A percentile compares a stretch with the other conserved stretches of the same genome.
These are phyloP conservation scores for Lapara coniferarum DNA, from an alignment of 2,888 invertebrate species.

Conservation along the genomic window DNA sequence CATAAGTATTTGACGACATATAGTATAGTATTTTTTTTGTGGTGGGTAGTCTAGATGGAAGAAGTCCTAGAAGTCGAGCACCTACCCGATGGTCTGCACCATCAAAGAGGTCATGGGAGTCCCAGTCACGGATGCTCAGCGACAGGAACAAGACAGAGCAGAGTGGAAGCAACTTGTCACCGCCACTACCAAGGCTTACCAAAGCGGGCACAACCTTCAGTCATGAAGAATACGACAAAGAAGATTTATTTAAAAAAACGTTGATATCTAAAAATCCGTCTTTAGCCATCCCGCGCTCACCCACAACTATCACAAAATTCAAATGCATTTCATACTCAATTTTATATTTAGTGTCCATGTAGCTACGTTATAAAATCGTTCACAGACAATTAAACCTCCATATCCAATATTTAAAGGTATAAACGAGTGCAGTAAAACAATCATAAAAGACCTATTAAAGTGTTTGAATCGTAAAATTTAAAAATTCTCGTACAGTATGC, in stretches of 20 bases:
- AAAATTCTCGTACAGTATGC: conserved; percentile 54
- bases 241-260: not conserved
- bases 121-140: no score
- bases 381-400: conserved; percentile 55
- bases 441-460: conserved; percentile 66
- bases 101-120: no score
- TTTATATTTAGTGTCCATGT: conserved; percentile 7
- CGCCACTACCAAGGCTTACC: no score
- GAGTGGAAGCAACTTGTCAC: no score
- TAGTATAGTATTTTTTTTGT: no score
- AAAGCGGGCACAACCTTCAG: no score
- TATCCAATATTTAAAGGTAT: conserved; percentile 64
- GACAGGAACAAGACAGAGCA: no score
- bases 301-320: not conserved
- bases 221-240: no score
- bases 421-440: conserved; percentile 60
- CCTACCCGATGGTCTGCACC: no score
- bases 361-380: conserved; percentile 35
- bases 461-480: conserved; percentile 63
- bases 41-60: no score
- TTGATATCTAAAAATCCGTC: not conserved
- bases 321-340: not conserved
- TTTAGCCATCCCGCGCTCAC: not conserved
- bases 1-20: no score
- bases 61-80: no score